Evolutionary conservation across 1,140 invertebrate species (phyloP), one percentile per base, ranked within the genome.

Genomic region (Drosophila grimshawi): DNA sequence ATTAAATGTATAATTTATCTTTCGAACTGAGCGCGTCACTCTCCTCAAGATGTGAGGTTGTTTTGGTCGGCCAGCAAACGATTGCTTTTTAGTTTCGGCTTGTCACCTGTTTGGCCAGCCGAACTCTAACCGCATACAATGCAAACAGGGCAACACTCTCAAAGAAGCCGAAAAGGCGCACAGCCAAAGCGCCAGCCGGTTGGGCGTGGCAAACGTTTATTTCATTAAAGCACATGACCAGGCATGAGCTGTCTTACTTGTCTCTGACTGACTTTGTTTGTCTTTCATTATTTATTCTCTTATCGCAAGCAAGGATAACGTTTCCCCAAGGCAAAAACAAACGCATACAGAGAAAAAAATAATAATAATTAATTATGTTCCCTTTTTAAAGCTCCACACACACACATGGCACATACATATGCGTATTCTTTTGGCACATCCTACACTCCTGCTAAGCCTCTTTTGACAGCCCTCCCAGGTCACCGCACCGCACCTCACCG

Each of bases 241-340:
- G 39, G 19, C n/a, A 41, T 30, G 56, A 63, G 63, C 52, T 60
- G 45, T 72, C 59, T 52, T 70, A 2, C 73, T 64, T 68, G 59
- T 76, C 33, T 52, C 45, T 65, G 76, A 78, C 76, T 68, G 80
- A 78, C 77, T 89, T 78, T 88, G 85, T 89, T 89, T 88, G 82
- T 64, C 80, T 85, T 85, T 89, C 77, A 88, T 88, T 88, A 88
- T 89, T 88, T 88, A 88, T 80, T 89, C 77, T 71, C 77, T 88
- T 88, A 88, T 89, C 80, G 52, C n/a, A 60, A 70, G 48, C 8
- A 60, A 70, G 49, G 81, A 85, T 77, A 80, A 78, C 55, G 35
- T 55, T 30, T 32, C 39, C 70, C 19, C 19, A 19, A 19, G 39
- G 68, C 78, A 81, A 82, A 73, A 81, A 39, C 70, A 73, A 55